Evolutionary conservation across 2,888 invertebrate species (phyloP).

Genomic region (Macrosoma leucophasiata): DNA sequence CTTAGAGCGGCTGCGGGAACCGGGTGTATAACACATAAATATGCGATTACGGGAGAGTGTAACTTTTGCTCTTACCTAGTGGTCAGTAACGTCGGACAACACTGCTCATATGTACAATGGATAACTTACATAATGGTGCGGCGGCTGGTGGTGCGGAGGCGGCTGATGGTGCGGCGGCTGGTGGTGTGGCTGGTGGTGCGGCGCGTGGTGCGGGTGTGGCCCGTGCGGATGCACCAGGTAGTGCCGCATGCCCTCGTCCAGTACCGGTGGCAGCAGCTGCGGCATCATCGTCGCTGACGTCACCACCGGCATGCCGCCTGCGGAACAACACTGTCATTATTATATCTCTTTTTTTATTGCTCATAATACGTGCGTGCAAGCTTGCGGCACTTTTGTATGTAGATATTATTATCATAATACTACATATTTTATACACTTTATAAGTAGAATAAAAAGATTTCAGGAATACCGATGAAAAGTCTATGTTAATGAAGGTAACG

Average conservation of each 20-base stretch:
- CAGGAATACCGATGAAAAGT: too few relatives aligned
- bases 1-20: too few relatives aligned
- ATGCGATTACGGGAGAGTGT: too few relatives aligned
- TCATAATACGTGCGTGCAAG: background rate
- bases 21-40: too few relatives aligned
- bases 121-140: slow-evolving; percentile 80
- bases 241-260: slow-evolving; percentile 93
- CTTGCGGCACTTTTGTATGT: too few relatives aligned
- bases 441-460: too few relatives aligned
- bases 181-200: slow-evolving; percentile 73
- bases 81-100: background rate
- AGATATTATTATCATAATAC: too few relatives aligned
- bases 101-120: background rate
- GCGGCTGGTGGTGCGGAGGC: slow-evolving; percentile 74
- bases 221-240: slow-evolving; percentile 82
- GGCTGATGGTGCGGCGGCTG: slow-evolving; percentile 91
- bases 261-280: slow-evolving; percentile 93
- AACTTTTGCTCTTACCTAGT: slow-evolving; percentile 6
- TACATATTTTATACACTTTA: too few relatives aligned
- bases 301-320: slow-evolving; percentile 87
- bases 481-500: too few relatives aligned
- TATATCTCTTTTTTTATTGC: background rate
- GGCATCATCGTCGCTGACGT: slow-evolving; percentile 83
- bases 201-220: slow-evolving; percentile 70
- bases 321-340: slow-evolving; percentile 22